Conservation (phyloP, 2,888 invertebrate genomes). For the Limnephilus rhombicus region DNA sequence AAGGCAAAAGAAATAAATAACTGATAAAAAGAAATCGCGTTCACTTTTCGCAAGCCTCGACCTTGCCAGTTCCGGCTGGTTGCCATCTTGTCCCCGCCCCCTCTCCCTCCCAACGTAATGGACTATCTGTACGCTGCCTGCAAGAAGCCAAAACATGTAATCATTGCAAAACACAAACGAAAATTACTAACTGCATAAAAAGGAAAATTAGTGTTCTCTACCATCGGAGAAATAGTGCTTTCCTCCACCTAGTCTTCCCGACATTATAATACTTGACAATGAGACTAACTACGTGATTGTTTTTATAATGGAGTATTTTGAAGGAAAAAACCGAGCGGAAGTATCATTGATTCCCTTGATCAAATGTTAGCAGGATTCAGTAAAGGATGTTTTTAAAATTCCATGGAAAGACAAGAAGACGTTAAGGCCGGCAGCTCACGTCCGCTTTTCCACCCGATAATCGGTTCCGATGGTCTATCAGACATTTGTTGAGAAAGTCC, state of each 20-base stretch:
- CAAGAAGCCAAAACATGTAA: neutral
- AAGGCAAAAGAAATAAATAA: neutral
- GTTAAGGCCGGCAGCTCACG: neutral
- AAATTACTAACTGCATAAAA: neutral
- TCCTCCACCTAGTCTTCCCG: neutral
- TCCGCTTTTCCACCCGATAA: too few species aligned
- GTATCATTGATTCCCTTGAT: neutral
- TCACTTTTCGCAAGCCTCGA: neutral
- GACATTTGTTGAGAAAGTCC: too few species aligned
- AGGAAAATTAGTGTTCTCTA: neutral
- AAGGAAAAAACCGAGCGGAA: neutral
- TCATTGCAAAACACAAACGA: neutral
- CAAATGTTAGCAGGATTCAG: neutral
- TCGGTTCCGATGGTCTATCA: too few species aligned
- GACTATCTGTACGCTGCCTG: neutral
- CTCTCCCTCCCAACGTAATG: neutral
- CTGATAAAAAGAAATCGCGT: neutral
- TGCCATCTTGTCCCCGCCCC: constrained; percentile 18
- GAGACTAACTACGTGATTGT: neutral
- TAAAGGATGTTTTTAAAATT: neutral
- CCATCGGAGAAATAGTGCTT: neutral
- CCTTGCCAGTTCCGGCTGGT: neutral
- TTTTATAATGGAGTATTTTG: neutral
- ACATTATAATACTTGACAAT: neutral
- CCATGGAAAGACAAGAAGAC: neutral